A percentile compares a stretch with the other conserved stretches of the same genome.
Conservation (phyloP, 35 echinoderm and acorn worm species). For the Diadema setosum region DNA sequence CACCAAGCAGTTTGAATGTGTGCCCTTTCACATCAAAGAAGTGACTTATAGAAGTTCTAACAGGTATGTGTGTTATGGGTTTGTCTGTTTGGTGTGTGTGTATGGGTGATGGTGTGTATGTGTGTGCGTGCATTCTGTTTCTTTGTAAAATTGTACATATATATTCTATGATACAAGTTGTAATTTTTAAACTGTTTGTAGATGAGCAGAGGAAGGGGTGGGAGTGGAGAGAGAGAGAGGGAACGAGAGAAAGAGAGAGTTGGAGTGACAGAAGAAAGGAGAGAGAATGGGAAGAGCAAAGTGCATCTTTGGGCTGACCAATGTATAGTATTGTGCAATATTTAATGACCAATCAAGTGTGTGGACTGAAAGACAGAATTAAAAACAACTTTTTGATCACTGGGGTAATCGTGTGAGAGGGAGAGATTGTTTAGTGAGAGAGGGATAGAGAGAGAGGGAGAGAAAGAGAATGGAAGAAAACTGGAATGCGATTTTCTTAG, state of each 20-base stretch:
- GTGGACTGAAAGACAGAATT: neutral
- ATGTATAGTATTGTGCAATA: conserved; percentile 30
- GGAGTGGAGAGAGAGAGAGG: too few relatives aligned
- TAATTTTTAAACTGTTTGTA: too few relatives aligned
- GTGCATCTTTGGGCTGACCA: conserved; percentile 6
- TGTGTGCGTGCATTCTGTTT: neutral
- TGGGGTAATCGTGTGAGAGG: neutral
- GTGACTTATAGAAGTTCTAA: neutral
- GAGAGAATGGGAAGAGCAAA: neutral
- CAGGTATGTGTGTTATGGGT: neutral
- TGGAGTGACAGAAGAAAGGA: neutral
- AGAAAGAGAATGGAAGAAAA: neutral
- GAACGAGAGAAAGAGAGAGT: too few relatives aligned
- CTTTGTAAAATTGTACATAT: conserved; percentile 7
- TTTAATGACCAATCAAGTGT: conserved; percentile 30
- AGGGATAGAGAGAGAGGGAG: neutral
- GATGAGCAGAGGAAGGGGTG: too few relatives aligned
- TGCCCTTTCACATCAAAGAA: neutral
- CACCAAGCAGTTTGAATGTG: neutral
- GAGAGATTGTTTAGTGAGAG: neutral
- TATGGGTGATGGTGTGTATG: too few relatives aligned
- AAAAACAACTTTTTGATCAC: neutral
- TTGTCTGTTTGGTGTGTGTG: too few relatives aligned
- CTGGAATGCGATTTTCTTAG: neutral
- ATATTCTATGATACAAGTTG: neutral